Base-by-base conservation (phyloP, 2,113 vertebrate species). In the Chaenocephalus aceratus region DNA sequence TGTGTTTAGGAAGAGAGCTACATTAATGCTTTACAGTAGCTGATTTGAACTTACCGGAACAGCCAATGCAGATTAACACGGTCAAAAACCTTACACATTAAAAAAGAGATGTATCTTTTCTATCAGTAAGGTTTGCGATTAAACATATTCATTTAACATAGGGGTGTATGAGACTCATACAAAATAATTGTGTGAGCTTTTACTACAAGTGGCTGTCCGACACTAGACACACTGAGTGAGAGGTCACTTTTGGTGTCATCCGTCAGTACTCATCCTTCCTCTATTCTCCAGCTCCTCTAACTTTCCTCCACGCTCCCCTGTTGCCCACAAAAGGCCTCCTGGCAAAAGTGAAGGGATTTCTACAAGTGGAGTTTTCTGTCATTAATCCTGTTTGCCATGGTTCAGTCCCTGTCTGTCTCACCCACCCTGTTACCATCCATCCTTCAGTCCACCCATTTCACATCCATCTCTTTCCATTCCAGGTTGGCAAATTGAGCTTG, bases 301-400 rank as follows among this genome's bases (percentile, higher is more conserved):
- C 75, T 89, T 68, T 67, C 44, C 75, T 86, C 68, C 1, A 4
- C 34, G 51, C 66, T 52, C 60, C 16, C 4, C 73, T 21, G 57
- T 26, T 18, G 18, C 34, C 62, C 60, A 73, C 80, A 70, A 56
- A 69, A 82, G 51, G 58, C 83, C 59, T 67, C 45, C 21, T 44
- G 72, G 80, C 79, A 68, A 63, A 77, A 86, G 81, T 73, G 34
- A 77, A 72, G 64, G 60, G 67, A 75, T 88, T 87, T 83, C 63
- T 85, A 62, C 79, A 6, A 51, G 80, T 74, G 56, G 69, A 64
- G 72, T 79, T 80, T 83, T 76, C 63, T 86, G 71, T 84, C 77
- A 79, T 90, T 56, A 85, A 63, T 86, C 83, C 80, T 69, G 71
- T 89, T 90, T 82, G 67, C 82, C 72, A 60, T 81, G 46, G 18